Evolutionary conservation across 2,888 invertebrate species (phyloP).

Genomic region (Lasius platythorax): DNA sequence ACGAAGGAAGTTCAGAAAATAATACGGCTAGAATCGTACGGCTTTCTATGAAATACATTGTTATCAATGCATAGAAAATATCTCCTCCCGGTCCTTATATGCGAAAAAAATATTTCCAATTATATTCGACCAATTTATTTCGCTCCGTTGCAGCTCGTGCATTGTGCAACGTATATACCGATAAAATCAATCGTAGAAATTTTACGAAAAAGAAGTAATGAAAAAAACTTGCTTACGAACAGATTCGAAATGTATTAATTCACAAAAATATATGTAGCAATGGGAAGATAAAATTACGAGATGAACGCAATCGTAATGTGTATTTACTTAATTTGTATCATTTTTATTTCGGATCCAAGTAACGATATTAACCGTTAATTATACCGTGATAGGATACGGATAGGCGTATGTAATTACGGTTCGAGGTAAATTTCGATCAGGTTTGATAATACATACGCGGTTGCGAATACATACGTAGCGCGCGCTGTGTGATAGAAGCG

Average conservation of each 20-base stretch:
- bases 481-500: slow-evolving; percentile 53
- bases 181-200: neutral
- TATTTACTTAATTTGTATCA: slow-evolving; percentile 3
- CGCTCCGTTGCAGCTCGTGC: neutral
- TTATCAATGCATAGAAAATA: neutral
- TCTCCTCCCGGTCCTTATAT: neutral
- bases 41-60: neutral
- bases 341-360: neutral
- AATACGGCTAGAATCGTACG: neutral
- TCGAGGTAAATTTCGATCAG: slow-evolving; percentile 69
- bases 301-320: too few relatives aligned
- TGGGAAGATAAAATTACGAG: too few relatives aligned
- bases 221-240: too few relatives aligned
- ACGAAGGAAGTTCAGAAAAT: slow-evolving; percentile 25
- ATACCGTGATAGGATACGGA: slow-evolving; percentile 14
- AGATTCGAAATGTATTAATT: too few relatives aligned
- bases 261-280: too few relatives aligned
- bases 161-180: neutral
- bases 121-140: slow-evolving; percentile 8
- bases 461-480: slow-evolving; percentile 35
- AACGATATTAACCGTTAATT: slow-evolving; percentile 41
- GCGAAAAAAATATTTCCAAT: slow-evolving; percentile 31
- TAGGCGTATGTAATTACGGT: slow-evolving; percentile 38
- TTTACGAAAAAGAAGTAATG: too few relatives aligned
- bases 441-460: slow-evolving; percentile 53